Conservation (phyloP, 1,140 invertebrate genomes). For the Cydia strobilella region DNA sequence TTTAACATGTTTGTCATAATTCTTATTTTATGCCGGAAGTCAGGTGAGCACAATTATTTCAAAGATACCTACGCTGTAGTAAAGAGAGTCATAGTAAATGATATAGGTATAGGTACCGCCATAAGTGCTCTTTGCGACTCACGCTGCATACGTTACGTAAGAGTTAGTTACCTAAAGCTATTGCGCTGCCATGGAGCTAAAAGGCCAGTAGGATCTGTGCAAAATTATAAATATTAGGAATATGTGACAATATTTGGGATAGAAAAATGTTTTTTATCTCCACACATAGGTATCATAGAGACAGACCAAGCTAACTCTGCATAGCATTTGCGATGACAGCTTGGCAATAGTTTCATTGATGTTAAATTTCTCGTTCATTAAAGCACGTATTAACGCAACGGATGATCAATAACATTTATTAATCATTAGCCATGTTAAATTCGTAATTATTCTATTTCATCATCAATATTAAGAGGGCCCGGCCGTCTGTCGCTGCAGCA, state of each 20-base stretch:
- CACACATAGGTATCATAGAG: neutral
- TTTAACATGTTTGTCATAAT: too few species aligned
- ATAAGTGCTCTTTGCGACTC: slow-evolving; percentile 10
- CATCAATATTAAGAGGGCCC: too few species aligned
- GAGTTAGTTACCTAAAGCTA: neutral
- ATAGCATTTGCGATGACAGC: too few species aligned
- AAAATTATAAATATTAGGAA: neutral
- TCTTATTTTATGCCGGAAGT: too few species aligned
- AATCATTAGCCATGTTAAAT: too few species aligned
- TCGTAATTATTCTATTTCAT: too few species aligned
- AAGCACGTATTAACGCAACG: too few species aligned
- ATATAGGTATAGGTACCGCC: neutral
- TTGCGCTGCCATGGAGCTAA: slow-evolving; percentile 1
- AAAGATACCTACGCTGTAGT: neutral
- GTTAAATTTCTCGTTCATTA: too few species aligned
- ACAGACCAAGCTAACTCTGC: neutral
- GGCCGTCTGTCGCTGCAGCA: too few species aligned
- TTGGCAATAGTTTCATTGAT: too few species aligned
- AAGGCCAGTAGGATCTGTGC: neutral
- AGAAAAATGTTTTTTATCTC: neutral
- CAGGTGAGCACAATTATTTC: neutral
- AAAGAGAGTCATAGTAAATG: slow-evolving; percentile 5
- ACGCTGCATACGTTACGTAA: neutral
- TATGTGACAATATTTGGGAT: neutral
- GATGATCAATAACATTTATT: too few species aligned